Evolutionary conservation across 2,113 vertebrate genomes (phyloP), one percentile per base, ranked within the genome.

Genomic region (Grallaria varia): DNA sequence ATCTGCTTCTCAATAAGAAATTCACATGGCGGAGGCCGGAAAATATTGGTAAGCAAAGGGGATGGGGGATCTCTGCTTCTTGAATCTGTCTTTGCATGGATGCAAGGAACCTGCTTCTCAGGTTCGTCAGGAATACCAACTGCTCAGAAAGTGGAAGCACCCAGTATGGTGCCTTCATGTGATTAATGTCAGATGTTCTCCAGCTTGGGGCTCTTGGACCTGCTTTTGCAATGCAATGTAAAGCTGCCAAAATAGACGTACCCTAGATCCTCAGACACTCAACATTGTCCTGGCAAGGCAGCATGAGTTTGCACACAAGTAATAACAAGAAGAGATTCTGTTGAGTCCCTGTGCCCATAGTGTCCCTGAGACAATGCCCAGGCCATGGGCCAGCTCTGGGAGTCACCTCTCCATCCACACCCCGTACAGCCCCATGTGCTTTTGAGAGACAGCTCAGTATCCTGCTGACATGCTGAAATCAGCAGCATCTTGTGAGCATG

Each of bases 1-100:
- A 96, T 59, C 90, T 97, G 77, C 96, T 97, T 33, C 97, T 97
- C 27, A 96, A 96, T 55, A 97, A 97, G 80, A 97, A 96, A 78
- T 75, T 95, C 0, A 91, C 93, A 12, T 93, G 96, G 94, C 68
- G 52, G 63, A 96, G 91, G 76, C 97, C 97, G 2, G 96, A 95
- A 90, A 90, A 88, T 49, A 93, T 96, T 44, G 89, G 97, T 97
- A 83, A 96, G 97, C 3, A 13, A 60, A 30, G 8, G 39, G 64
- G 17, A 35, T 49, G n/a, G 58, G 77, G 81, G 59, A 78, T 8
- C 10, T 89, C 42, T 25, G 10, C 47, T 59, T 66, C 60, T 12
- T 63, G 28, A 53, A 60, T 45, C 44, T 86, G 37, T 69, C 25
- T 27, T 80, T 77, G 20, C 49, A 63, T 59, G 17, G 74, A 35